These are phyloP conservation scores for Mystacides longicornis DNA, from an alignment of 2,888 invertebrate species.

Conservation along the genomic window DNA sequence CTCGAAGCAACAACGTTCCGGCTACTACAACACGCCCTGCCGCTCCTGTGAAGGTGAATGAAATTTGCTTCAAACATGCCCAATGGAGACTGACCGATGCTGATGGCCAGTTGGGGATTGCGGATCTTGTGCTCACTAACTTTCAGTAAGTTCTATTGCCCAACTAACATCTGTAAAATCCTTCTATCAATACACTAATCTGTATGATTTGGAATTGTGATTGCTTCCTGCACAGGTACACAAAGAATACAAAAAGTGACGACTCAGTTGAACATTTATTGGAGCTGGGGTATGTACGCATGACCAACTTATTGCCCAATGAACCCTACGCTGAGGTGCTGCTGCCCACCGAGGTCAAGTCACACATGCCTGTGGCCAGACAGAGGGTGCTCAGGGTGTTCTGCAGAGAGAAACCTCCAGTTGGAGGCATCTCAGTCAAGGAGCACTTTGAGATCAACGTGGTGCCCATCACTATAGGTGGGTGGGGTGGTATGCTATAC, in stretches of 20 bases:
- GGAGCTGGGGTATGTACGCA: conserved; percentile 91
- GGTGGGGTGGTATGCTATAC: background rate
- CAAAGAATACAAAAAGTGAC: conserved; percentile 91
- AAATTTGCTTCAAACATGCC: conserved; percentile 97
- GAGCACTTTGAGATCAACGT: conserved; percentile 99
- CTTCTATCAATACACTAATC: background rate
- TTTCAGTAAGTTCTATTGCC: conserved; percentile 62
- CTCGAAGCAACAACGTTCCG: conserved; percentile 58
- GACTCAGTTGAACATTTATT: conserved; percentile 96
- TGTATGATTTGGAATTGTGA: no score
- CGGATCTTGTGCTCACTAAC: conserved; percentile 90
- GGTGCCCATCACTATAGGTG: conserved; percentile 84
- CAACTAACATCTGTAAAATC: background rate
- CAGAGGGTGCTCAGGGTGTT: conserved; percentile 90
- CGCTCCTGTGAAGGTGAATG: conserved; percentile 74
- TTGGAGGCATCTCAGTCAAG: conserved; percentile 98
- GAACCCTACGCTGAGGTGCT: conserved; percentile 82
- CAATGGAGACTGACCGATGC: conserved; percentile 97
- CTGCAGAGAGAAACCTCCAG: conserved; percentile 92
- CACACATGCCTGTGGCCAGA: conserved; percentile 85
- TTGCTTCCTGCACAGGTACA: conserved; percentile 72
- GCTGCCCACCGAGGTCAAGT: conserved; percentile 43
- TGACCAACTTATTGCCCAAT: conserved; percentile 91
- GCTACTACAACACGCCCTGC: conserved; percentile 63
- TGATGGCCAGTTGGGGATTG: conserved; percentile 96